phyloP scores from a whole-genome alignment of 2,113 vertebrate species.

The Podarcis muralis region DNA sequence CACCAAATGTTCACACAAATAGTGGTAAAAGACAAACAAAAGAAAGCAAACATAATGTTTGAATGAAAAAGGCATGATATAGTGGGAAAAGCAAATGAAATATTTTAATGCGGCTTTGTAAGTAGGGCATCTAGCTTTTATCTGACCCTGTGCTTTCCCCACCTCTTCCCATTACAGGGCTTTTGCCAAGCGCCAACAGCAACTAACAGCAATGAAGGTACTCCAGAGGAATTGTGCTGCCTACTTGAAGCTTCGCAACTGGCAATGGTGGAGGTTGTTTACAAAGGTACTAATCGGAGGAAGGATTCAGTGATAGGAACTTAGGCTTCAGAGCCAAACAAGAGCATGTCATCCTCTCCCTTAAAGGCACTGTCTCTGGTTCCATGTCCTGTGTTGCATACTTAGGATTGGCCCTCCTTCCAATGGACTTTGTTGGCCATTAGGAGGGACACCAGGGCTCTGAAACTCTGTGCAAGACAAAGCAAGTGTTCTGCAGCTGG shows the following conservation, averaged over 20 bases:
- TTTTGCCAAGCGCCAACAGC: slow-evolving; percentile 95
- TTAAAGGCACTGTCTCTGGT: neutral
- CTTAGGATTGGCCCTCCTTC: too few relatives aligned
- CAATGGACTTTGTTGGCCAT: neutral
- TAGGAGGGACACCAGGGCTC: neutral
- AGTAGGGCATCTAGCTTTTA: neutral
- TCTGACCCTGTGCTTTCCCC: slow-evolving; percentile 28
- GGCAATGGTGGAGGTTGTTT: slow-evolving; percentile 99
- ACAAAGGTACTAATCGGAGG: slow-evolving; percentile 85
- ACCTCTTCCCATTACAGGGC: slow-evolving; percentile 75
- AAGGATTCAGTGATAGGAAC: neutral
- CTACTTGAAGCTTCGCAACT: slow-evolving; percentile 97
- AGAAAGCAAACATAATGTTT: neutral
- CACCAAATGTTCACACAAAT: neutral
- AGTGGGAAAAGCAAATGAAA: neutral
- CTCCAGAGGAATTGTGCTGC: slow-evolving; percentile 98
- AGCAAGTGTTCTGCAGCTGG: neutral
- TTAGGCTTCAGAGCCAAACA: slow-evolving; percentile 12
- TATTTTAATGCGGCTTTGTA: neutral
- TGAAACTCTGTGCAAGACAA: neutral
- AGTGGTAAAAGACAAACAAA: neutral
- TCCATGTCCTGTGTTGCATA: neutral
- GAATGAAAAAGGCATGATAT: neutral
- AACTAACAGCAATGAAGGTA: slow-evolving; percentile 96
- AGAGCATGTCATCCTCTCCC: neutral